Base-by-base conservation (phyloP, 1,140 invertebrate species). In the Caerostris extrusa region DNA sequence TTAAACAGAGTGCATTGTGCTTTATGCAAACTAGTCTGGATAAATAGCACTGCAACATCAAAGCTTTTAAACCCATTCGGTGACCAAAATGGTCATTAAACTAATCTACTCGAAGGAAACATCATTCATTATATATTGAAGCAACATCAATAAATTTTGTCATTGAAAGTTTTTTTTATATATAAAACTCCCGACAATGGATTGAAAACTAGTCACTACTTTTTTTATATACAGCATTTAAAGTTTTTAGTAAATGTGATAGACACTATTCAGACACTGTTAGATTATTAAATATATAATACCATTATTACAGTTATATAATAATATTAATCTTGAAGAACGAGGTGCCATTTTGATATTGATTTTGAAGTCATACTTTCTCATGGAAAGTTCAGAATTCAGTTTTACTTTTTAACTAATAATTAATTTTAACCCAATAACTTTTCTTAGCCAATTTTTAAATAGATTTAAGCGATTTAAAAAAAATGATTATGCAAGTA, bases 11-110 rank as follows among this genome's bases (percentile, higher is more conserved):
- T 93, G 90, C 83, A 61, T 69, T 58, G 87, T 57, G 64, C 64
- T 10, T 67, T 14, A 81, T 88, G 86, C 56, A 93, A 93, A 93
- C 82, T 71, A 87, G 53, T 57, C 12, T 55, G 61, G 67, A 60
- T 55, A 93, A 69, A 87, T 71, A 87, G 82, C 67, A 92, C 58
- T 85, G 81, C 60, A 85, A 92, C 77, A 93, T 89, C 85, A 88
- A 88, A 83, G 88, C 86, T 50, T 57, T 94, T 90, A 94, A 94
- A 94, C 93, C 93, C 88, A 94, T 94, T 94, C 93, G 93, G 93
- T 94, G 93, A 94, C 88, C 93, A 90, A 60, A 61, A 83, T 91
- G 91, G 91, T 58, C 91, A 82, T 83, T 85, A 55, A 85, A 85
- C n/a, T 91, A 50, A 83, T 57, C 56, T 87, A 58, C 71, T 61